Conservation (phyloP, 2,797 vertebrate genomes). For the Amniataba percoides region DNA sequence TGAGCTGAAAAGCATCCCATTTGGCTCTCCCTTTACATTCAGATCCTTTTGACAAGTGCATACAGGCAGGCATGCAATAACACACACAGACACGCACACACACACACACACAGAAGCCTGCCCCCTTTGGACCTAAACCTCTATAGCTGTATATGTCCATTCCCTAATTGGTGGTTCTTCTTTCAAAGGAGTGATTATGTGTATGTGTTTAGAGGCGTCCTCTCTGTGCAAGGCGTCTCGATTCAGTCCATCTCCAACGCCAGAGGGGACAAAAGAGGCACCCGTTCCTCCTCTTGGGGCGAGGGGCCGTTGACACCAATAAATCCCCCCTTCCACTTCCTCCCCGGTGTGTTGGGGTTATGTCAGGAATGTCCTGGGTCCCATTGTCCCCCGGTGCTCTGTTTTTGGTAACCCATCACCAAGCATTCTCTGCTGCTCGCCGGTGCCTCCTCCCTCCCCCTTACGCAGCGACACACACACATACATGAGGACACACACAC, state of each 20-base stretch:
- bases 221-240: constrained; percentile 76
- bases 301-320: constrained; percentile 85
- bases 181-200: constrained; percentile 80
- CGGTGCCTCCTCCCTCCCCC: constrained; percentile 72
- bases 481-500: constrained; percentile 48
- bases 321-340: constrained; percentile 83
- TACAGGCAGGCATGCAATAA: constrained; percentile 51
- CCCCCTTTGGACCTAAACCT: constrained; percentile 66
- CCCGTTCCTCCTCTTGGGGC: constrained; percentile 78
- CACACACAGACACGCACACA: constrained; percentile 39
- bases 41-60: constrained; percentile 74
- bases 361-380: constrained; percentile 86
- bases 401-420: constrained; percentile 87
- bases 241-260: constrained; percentile 82
- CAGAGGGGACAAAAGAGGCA: constrained; percentile 84
- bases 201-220: constrained; percentile 80
- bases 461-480: constrained; percentile 63
- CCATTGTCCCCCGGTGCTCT: constrained; percentile 81
- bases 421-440: constrained; percentile 78
- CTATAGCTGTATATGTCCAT: constrained; percentile 74
- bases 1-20: constrained; percentile 79
- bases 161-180: constrained; percentile 84
- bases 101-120: constrained; percentile 41
- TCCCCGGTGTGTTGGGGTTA: constrained; percentile 86
- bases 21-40: constrained; percentile 74